Evolutionary conservation across 2,797 vertebrate species (phyloP).

Genomic region (Aldrovandia affinis): DNA sequence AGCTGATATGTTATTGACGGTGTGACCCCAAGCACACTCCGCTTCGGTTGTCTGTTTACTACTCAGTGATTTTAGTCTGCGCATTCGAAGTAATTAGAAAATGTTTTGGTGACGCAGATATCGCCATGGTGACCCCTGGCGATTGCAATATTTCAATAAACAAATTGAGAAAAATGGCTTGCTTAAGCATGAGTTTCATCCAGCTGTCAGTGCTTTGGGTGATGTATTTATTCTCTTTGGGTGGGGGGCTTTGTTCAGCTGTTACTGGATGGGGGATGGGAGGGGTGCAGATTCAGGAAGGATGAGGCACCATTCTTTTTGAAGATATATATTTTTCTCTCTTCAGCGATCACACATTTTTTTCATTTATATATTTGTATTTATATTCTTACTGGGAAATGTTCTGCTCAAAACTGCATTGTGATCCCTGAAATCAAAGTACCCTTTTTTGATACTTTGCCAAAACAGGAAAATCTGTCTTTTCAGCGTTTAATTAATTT

Average conservation of each 20-base stretch:
- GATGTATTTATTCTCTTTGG: background rate
- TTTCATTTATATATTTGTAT: background rate
- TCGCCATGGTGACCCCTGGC: constrained; percentile 18
- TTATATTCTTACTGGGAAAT: background rate
- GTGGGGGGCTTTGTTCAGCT: background rate
- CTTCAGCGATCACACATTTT: background rate
- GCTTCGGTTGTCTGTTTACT: background rate
- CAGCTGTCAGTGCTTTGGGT: constrained; percentile 12
- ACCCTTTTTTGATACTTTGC: background rate
- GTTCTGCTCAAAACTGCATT: background rate
- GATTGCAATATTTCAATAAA: constrained; percentile 6
- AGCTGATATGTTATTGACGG: background rate
- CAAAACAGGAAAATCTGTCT: background rate
- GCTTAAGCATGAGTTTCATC: constrained; percentile 9
- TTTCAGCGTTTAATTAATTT: background rate
- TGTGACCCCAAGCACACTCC: background rate
- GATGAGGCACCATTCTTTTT: background rate
- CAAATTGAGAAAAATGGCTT: constrained; percentile 19
- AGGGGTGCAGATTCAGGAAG: background rate
- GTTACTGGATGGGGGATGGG: background rate
- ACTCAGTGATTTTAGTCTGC: background rate
- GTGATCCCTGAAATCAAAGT: background rate
- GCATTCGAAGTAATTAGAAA: background rate
- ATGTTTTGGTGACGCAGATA: constrained; percentile 19
- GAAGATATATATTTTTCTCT: background rate